Percentiles rank a stretch among this genome's conserved stretches.
phyloP scores from a whole-genome alignment of 2,113 vertebrate species.

The Pseudorhombus dupliciocellatus region DNA sequence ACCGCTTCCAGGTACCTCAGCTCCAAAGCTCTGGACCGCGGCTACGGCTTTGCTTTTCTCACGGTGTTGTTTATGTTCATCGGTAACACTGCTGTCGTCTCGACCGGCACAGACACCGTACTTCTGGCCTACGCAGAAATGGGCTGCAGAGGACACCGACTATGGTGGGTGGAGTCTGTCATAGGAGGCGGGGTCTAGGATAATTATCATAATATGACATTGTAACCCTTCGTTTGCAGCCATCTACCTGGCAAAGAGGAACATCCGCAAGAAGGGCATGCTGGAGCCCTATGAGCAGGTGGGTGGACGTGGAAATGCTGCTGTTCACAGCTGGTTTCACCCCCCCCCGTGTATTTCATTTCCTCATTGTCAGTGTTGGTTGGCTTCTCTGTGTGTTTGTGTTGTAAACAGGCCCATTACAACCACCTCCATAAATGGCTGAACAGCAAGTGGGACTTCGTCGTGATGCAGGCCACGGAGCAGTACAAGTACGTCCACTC shows the following conservation, averaged over 20 bases:
- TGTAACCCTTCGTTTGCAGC: slow-evolving; percentile 76
- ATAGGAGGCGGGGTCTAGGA: not conserved
- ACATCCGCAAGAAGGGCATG: slow-evolving; percentile 93
- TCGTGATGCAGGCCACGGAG: slow-evolving; percentile 95
- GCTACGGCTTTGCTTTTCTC: not conserved
- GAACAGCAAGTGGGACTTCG: slow-evolving; percentile 98
- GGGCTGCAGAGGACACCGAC: slow-evolving; percentile 90
- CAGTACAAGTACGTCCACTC: slow-evolving; percentile 88
- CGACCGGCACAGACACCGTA: slow-evolving; percentile 87
- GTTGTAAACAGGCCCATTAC: slow-evolving; percentile 88
- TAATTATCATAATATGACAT: too few species aligned
- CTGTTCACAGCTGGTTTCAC: too few species aligned
- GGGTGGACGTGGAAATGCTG: too few species aligned
- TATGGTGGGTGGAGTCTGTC: slow-evolving; percentile 84
- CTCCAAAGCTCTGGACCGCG: too few species aligned
- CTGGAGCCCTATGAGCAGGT: slow-evolving; percentile 96
- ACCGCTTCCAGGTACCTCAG: slow-evolving; percentile 96
- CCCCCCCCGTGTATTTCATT: too few species aligned
- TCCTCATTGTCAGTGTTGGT: too few species aligned
- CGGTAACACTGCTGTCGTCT: not conserved
- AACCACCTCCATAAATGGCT: slow-evolving; percentile 91
- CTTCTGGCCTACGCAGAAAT: slow-evolving; percentile 93
- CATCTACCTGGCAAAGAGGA: slow-evolving; percentile 95
- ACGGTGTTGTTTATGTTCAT: not conserved
- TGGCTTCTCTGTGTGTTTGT: slow-evolving; percentile 15